These are phyloP conservation scores for Belgica antarctica DNA, from an alignment of 2,888 invertebrate genomes.

Conservation along the genomic window DNA sequence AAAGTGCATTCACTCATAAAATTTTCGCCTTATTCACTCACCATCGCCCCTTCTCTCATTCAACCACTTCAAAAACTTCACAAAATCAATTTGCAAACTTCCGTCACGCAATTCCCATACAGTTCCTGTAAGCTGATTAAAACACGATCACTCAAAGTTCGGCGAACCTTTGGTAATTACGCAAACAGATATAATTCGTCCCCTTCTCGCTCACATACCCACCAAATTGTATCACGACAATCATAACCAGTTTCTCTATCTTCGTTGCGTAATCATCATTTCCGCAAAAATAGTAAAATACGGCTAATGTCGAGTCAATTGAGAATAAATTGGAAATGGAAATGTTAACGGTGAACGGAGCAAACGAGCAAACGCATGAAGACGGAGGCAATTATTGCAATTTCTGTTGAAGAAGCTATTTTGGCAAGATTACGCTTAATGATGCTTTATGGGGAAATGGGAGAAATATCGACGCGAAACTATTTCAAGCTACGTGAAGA, in stretches of 20 bases:
- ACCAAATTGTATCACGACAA: conserved; percentile 4
- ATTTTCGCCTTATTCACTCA: too few relatives aligned
- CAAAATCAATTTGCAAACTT: too few relatives aligned
- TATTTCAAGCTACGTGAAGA: neutral
- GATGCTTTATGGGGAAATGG: too few relatives aligned
- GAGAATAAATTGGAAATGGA: neutral
- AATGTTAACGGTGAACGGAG: neutral
- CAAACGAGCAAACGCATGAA: neutral
- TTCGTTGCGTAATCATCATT: neutral
- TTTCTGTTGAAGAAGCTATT: neutral
- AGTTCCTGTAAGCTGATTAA: neutral
- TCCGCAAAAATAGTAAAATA: too few relatives aligned
- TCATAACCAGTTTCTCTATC: conserved; percentile 4
- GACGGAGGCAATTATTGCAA: neutral
- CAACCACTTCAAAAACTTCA: too few relatives aligned
- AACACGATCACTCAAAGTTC: neutral
- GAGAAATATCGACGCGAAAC: neutral
- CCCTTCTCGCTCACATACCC: neutral
- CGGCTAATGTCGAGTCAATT: neutral
- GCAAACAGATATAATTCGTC: neutral
- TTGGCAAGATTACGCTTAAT: neutral
- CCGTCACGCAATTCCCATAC: too few relatives aligned
- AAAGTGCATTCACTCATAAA: too few relatives aligned
- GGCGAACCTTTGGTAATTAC: neutral
- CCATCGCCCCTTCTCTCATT: too few relatives aligned